These are phyloP conservation scores for Acrocephalus scirpaceus DNA, from an alignment of 2,797 vertebrate species.

Conservation along the genomic window DNA sequence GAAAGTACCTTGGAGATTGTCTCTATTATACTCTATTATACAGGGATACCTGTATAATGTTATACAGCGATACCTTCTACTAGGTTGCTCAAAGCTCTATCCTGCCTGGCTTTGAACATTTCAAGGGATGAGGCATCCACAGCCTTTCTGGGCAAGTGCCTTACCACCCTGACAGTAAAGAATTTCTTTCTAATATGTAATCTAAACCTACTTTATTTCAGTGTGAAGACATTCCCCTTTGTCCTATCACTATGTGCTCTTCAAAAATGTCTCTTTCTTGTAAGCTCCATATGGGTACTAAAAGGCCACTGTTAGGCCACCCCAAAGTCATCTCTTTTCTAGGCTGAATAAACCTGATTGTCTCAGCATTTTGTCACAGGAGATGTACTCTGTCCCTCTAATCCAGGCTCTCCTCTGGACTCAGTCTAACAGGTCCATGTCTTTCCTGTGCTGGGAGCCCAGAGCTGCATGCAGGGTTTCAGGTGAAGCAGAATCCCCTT, in stretches of 20 bases:
- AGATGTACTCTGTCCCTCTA: accelerated
- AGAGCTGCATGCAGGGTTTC: neutral
- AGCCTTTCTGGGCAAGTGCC: neutral
- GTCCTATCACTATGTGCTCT: neutral
- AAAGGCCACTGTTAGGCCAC: neutral
- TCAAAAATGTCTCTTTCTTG: neutral
- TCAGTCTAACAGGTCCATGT: neutral
- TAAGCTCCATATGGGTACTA: neutral
- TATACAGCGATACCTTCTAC: neutral
- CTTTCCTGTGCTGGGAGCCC: neutral
- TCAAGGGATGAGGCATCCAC: neutral
- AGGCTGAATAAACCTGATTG: neutral
- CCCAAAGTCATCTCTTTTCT: neutral
- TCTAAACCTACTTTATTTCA: neutral
- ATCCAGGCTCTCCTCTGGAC: neutral
- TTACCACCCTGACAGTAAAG: neutral
- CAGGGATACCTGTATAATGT: neutral
- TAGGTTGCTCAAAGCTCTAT: neutral
- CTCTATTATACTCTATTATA: neutral
- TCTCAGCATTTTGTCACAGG: neutral
- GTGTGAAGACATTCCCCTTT: neutral
- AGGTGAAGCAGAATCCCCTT: neutral
- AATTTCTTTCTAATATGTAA: neutral
- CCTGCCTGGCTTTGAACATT: neutral
- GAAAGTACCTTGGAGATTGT: neutral